Evolutionary conservation across 2,888 invertebrate species (phyloP).

Genomic region (Candidula unifasciata): DNA sequence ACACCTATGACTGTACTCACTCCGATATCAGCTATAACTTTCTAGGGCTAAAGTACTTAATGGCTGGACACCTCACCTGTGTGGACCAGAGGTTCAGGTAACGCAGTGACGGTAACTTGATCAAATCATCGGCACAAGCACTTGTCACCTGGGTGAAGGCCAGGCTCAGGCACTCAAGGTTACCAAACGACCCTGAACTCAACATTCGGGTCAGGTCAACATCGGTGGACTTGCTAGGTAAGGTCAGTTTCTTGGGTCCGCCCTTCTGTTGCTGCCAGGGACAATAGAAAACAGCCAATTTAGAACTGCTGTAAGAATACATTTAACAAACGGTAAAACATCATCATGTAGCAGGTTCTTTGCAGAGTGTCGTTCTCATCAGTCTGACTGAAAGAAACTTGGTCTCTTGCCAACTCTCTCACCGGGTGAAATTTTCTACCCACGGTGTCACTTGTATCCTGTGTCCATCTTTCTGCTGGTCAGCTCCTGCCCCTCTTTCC

Average conservation of each 20-base stretch:
- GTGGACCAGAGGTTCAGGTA: slow-evolving; percentile 91
- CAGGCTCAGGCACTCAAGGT: slow-evolving; percentile 87
- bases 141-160: slow-evolving; percentile 90
- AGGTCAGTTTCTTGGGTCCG: slow-evolving; percentile 86
- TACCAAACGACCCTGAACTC: slow-evolving; percentile 87
- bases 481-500: too few species aligned
- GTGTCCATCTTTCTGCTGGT: too few species aligned
- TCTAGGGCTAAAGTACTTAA: too few species aligned
- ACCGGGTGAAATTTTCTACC: too few species aligned
- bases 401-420: too few species aligned
- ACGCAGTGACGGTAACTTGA: slow-evolving; percentile 87
- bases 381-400: too few species aligned
- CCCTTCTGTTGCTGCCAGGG: slow-evolving; percentile 87
- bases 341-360: too few species aligned
- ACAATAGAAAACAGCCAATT: not conserved
- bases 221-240: slow-evolving; percentile 88
- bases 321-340: not conserved
- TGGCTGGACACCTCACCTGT: slow-evolving; percentile 77
- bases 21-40: too few species aligned
- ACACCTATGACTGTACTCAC: too few species aligned
- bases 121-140: slow-evolving; percentile 87
- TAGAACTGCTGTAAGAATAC: not conserved
- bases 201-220: slow-evolving; percentile 86
- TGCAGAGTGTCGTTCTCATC: too few species aligned
- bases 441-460: too few species aligned